Base-by-base conservation (phyloP, 2,113 vertebrate genomes). In the Mesoclemmys tuberculata region DNA sequence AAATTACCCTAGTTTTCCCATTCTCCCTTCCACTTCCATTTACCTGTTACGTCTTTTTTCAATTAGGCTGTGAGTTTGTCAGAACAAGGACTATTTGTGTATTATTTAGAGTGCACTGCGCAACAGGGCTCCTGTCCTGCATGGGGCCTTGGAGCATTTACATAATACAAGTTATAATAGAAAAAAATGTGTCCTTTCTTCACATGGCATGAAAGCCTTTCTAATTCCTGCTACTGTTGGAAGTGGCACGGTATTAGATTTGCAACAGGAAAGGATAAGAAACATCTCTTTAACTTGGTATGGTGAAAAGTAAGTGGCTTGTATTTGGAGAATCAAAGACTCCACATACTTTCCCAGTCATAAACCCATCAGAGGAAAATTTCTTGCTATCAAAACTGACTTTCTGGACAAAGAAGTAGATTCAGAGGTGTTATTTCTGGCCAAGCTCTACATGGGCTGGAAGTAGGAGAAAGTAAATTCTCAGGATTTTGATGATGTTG, bases 401-500 rank as follows among this genome's bases (percentile, higher is more conserved):
- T 52, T 94, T 56, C 21, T 82, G 75, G 86, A 44, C 13, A 48
- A 4, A 35, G 44, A n/a, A 24, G 48, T 44, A 52, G 56, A 82
- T 80, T 80, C 41, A 13, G 64, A n/a, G 87, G 46, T 14, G 38
- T 13, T 0, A 0, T 1, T 0, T 64, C 38, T 10, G 74, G 87
- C 56, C 35, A 51, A 92, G 31, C 64, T 89, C 89, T 0, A 0
- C 49, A 52, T 49, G n/a, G 94, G 55, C 78, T 89, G 86, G 56
- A 74, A 0, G 13, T 52, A 81, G 38, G 29, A 90, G 84, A 94
- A 89, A 96, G 29, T 84, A 75, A 89, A 93, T 96, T 94, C 90
- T 68, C 93, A 94, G 94, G 93, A 91, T 79, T 85, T 94, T 80
- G 86, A 54, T 75, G 77, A 92, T 38, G 44, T 89, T 89, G 87